These are phyloP conservation scores for Molanna angustata DNA, from an alignment of 2,888 invertebrate genomes.

Conservation along the genomic window DNA sequence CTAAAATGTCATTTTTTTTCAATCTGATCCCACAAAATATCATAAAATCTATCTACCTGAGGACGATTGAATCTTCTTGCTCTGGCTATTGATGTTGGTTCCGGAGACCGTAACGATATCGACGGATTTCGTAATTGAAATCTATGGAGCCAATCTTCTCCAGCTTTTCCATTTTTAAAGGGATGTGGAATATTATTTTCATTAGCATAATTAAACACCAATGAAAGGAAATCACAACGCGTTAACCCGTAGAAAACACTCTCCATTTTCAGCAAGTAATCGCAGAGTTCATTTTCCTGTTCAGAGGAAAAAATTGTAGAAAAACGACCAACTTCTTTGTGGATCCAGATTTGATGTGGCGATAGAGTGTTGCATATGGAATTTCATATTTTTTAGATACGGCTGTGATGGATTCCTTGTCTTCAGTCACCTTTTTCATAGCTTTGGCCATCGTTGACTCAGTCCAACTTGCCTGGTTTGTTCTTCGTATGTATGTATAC, in stretches of 20 bases:
- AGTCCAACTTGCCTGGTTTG: slow-evolving; percentile 7
- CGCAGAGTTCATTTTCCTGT: slow-evolving; percentile 6
- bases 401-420: slow-evolving; percentile 6
- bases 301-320: slow-evolving; percentile 7
- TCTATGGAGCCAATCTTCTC: background rate
- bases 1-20: background rate
- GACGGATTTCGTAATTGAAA: background rate
- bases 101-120: background rate
- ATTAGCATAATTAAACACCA: background rate
- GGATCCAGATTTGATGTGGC: slow-evolving; percentile 7
- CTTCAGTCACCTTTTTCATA: slow-evolving; percentile 7
- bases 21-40: background rate
- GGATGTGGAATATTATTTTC: background rate
- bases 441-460: slow-evolving; percentile 5
- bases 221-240: too few relatives aligned
- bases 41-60: too few relatives aligned
- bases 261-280: slow-evolving; percentile 6
- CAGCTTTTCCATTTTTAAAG: background rate
- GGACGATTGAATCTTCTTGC: background rate
- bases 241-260: too few relatives aligned
- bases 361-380: slow-evolving; percentile 6
- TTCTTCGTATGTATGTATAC: slow-evolving; percentile 6
- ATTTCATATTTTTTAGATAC: slow-evolving; percentile 6
- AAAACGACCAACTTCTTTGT: slow-evolving; percentile 5
- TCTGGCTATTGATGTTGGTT: background rate